Evolutionary conservation across 2,113 vertebrate genomes (phyloP).

Genomic region (Actenoides hombroni): DNA sequence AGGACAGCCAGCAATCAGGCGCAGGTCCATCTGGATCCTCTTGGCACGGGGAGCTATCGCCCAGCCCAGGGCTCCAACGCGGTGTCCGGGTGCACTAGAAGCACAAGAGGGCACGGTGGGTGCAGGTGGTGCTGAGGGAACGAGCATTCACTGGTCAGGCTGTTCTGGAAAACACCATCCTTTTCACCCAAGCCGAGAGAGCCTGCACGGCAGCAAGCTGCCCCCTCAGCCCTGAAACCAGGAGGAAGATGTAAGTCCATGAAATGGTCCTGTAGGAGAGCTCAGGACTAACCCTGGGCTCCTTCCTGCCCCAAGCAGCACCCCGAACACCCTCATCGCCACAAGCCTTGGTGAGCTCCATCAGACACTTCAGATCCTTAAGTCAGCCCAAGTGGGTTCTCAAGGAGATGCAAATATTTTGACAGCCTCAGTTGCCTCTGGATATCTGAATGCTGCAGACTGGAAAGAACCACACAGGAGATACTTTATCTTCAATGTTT

Average conservation of each 20-base stretch:
- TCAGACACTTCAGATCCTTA: not conserved
- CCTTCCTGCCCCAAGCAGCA: not conserved
- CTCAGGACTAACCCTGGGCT: not conserved
- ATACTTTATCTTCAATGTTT: not conserved
- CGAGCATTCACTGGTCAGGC: rapidly evolving
- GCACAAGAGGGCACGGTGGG: not conserved
- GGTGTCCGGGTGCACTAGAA: rapidly evolving
- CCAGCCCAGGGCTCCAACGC: not conserved
- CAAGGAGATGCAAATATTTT: not conserved
- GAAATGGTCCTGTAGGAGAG: rapidly evolving
- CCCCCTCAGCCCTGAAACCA: not conserved
- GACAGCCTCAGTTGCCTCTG: not conserved
- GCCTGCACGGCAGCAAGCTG: not conserved
- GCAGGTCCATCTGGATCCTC: not conserved
- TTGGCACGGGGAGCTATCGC: rapidly evolving
- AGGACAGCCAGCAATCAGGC: not conserved
- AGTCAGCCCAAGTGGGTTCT: not conserved
- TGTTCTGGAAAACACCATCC: rapidly evolving
- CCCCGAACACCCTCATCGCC: not conserved
- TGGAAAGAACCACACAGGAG: not conserved
- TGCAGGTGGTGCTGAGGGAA: too few species aligned
- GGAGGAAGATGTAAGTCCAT: not conserved
- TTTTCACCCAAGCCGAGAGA: not conserved
- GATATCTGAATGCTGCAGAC: not conserved
- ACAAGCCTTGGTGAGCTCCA: rapidly evolving